Evolutionary conservation across 64 coral and sea anemone species (phyloP), one percentile per base, ranked within the genome.

Genomic region (Acropora tenuis): DNA sequence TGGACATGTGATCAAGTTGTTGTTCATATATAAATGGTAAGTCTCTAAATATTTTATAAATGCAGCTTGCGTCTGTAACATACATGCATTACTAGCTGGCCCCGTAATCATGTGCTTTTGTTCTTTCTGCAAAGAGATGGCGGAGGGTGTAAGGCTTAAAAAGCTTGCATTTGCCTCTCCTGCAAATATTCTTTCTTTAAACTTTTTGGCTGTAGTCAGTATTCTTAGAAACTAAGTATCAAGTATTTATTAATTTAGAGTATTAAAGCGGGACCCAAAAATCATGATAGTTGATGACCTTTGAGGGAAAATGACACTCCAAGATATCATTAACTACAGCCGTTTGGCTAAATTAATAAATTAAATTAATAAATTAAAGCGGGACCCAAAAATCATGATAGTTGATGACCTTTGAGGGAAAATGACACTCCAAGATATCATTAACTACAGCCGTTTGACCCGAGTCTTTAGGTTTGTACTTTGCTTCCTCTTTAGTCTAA

Each of bases 121-220:
- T 87, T 73, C 13, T 87, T 87, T 49, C 84, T 48, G 92, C 92
- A 89, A 75, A 93, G 77, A 88, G 86, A 88, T 93, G 86, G 92
- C 47, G 42, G 87, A 94, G 79, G 86, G 92, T 83, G 87, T 89
- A 48, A 87, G 67, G 66, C 84, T 82, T 17, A 18, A 58, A 55
- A 13, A 75, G 69, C 50, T 84, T 88, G 77, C 78, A 93, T 78
- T 93, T 82, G 77, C 86, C 86, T 83, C 76, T 87, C 81, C 90
- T 92, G 82, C 90, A 41, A 87, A 92, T 67, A 86, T 87, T 86
- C 57, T 53, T 53, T 53, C 50, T 53, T 53, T 53, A 53, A 53
- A 53, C 50, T 53, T 53, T 53, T 53, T 53, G 50, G 50, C 50
- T 53, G 50, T 53, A 53, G 50, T 53, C 50, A 53, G 50, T 53